Evolutionary conservation across 2,797 vertebrate genomes (phyloP).

Genomic region (Melanotaenia pygmaea): DNA sequence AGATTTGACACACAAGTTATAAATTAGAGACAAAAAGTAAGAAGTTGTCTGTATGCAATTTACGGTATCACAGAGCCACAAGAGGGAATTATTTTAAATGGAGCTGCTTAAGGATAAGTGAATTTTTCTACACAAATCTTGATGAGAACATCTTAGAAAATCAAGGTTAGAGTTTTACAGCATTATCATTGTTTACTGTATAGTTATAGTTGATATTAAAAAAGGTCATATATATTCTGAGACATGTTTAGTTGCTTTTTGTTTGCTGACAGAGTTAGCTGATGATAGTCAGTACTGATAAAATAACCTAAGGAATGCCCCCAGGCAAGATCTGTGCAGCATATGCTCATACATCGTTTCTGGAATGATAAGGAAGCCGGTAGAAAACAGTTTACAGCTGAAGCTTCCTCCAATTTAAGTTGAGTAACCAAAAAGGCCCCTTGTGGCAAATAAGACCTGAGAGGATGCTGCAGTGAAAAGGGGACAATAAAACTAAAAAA

Average conservation of each 20-base stretch:
- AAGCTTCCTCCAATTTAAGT: slow-evolving; percentile 29
- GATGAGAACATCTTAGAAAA: too few relatives aligned
- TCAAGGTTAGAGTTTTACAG: too few relatives aligned
- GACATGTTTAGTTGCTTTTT: background rate
- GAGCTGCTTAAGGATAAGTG: background rate
- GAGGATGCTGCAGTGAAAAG: background rate
- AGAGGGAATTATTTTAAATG: too few relatives aligned
- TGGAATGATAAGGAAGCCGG: slow-evolving; percentile 32
- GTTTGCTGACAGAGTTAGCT: slow-evolving; percentile 22
- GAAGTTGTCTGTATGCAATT: background rate
- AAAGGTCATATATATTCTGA: background rate
- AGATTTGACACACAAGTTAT: background rate
- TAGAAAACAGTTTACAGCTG: slow-evolving; percentile 14
- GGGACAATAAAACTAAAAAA: background rate
- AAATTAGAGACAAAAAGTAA: background rate
- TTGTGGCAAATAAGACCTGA: slow-evolving; percentile 13
- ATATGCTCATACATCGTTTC: slow-evolving; percentile 36
- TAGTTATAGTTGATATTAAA: background rate
- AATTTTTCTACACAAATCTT: background rate
- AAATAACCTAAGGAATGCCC: slow-evolving; percentile 49
- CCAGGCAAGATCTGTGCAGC: slow-evolving; percentile 29
- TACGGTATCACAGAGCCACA: background rate
- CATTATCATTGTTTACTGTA: background rate
- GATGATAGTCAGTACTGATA: slow-evolving; percentile 27
- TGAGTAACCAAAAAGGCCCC: slow-evolving; percentile 21